Conservation (phyloP, 2,888 invertebrate genomes). For the Chamaedrilus cognettii region DNA sequence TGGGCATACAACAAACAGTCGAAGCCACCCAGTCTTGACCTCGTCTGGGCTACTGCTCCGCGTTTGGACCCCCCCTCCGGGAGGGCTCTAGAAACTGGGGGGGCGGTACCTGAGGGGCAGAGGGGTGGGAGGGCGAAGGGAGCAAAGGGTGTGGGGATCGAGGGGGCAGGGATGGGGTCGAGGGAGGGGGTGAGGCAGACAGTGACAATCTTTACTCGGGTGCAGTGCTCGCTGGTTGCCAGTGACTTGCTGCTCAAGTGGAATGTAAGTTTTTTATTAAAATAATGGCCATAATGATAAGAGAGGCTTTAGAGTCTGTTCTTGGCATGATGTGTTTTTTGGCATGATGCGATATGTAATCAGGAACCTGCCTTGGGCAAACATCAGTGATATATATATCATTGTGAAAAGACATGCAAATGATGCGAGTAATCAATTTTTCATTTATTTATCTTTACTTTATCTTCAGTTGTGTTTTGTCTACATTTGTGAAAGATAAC, state of each 20-base stretch:
- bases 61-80: conserved; percentile 37
- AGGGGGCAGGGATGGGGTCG: not conserved
- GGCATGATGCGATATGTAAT: too few species aligned
- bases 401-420: too few species aligned
- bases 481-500: too few species aligned
- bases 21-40: conserved; percentile 42
- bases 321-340: too few species aligned
- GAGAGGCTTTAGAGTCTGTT: too few species aligned
- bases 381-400: too few species aligned
- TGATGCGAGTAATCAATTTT: too few species aligned
- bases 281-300: too few species aligned
- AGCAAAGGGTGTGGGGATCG: not conserved
- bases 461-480: too few species aligned
- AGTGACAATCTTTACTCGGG: conserved; percentile 49
- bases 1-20: conserved; percentile 38
- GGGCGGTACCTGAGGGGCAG: too few species aligned
- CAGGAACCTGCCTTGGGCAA: too few species aligned
- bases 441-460: too few species aligned
- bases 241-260: conserved; percentile 47
- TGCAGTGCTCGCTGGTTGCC: conserved; percentile 45
- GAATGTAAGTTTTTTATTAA: conserved; percentile 55
- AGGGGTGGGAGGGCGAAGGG: not conserved
- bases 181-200: conserved; percentile 37
- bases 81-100: conserved; percentile 4
- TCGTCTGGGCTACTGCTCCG: conserved; percentile 46